Evolutionary conservation across 1,140 invertebrate genomes (phyloP), one percentile per base, ranked within the genome.

Genomic region (Mylabris phalerata): DNA sequence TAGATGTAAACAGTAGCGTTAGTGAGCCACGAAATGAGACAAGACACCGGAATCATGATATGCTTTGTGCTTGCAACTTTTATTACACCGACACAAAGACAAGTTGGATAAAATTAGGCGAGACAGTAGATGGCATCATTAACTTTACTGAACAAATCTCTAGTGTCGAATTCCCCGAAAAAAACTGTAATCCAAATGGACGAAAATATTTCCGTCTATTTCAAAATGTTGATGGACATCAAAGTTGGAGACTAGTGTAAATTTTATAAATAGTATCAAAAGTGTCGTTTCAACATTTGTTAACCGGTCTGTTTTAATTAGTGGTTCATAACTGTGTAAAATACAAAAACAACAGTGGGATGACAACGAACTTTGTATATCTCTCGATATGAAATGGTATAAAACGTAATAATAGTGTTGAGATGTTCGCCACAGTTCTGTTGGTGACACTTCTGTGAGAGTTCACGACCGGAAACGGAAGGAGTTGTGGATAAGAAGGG

Each of bases 1-100:
- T 55, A 60, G 58, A 67, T 64, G 64, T 67, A 67, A 66, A 67
- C 64, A 62, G 61, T 54, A 52, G 50, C 59, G 62, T 67, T 66
- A 67, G 66, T 67, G 66, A 66, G 66, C 66, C 66, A 63, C 64
- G 64, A 67, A 67, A 67, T 67, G 60, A 66, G 62, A 59, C 59
- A 59, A 55, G 58, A 65, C 47, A 60, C 60, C 48, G 61, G 48
- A 55, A 55, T 58, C 32, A 32, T 32, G 32, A 32, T 32, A 44
- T 44, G 60, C 55, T 57, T 41, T 9, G 24, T 47, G 11, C 46
- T 55, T 32, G 11, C 32, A 7, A 7, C 52, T 54, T 55, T 49
- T 54, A 49, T 54, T 60, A 26, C 32, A 32, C 50, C 11, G 19
- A 44, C 44, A 41, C 44, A 54, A 59, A 11, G 32, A 46, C 19